phyloP scores from a whole-genome alignment of 2,113 vertebrate species.

The Gymnogyps californianus region DNA sequence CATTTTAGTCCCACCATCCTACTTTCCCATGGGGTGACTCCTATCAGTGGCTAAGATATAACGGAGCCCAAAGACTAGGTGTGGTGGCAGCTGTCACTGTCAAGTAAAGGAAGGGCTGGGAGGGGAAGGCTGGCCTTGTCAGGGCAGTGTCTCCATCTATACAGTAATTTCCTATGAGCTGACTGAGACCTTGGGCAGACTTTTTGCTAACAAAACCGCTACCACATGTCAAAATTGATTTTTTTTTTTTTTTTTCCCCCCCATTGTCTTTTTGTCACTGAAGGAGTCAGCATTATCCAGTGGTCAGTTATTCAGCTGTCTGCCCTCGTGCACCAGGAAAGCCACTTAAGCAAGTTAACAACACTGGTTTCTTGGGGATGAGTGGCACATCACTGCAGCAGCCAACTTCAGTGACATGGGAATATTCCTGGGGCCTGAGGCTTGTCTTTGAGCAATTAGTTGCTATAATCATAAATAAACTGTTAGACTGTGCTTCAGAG shows the following conservation, averaged over 20 bases:
- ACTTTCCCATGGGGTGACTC: constrained; percentile 56
- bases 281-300: neutral
- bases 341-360: neutral
- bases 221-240: neutral
- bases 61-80: constrained; percentile 26
- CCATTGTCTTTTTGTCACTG: neutral
- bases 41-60: constrained; percentile 47
- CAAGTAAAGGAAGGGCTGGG: constrained; percentile 68
- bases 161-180: constrained; percentile 57
- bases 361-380: neutral
- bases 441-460: neutral
- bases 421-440: neutral
- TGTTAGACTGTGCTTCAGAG: neutral
- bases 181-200: constrained; percentile 24
- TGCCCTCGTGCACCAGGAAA: neutral
- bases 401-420: neutral
- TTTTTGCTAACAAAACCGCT: neutral
- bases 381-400: neutral
- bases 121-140: constrained; percentile 55
- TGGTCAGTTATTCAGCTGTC: neutral
- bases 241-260: neutral
- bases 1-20: constrained; percentile 16
- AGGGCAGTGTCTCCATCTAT: constrained; percentile 28
- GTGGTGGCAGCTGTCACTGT: constrained; percentile 38
- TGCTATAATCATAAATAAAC: constrained; percentile 24